phyloP scores from a whole-genome alignment of 2,113 vertebrate species.

The Calidris pugnax region DNA sequence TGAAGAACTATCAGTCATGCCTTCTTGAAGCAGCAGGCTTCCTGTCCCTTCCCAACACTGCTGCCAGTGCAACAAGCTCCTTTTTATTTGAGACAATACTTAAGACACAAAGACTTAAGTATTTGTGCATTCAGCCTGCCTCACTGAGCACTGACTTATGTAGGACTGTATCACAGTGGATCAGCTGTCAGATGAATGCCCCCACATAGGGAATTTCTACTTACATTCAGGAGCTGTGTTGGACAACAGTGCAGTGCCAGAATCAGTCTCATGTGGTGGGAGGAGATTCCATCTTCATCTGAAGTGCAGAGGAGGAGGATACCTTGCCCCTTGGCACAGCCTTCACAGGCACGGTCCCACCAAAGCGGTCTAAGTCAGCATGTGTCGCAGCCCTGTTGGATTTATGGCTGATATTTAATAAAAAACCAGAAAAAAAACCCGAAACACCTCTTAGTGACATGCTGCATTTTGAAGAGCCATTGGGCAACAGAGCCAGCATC shows the following conservation, averaged over 20 bases:
- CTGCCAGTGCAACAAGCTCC: not conserved
- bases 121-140: not conserved
- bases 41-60: not conserved
- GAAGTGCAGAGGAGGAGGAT: not conserved
- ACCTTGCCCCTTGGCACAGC: not conserved
- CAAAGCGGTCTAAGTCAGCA: rapidly evolving
- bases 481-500: not conserved
- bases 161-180: not conserved
- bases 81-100: not conserved
- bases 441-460: not conserved
- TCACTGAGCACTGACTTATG: not conserved
- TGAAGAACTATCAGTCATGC: not conserved
- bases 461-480: not conserved
- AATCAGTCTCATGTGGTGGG: not conserved
- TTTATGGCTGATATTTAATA: not conserved
- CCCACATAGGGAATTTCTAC: not conserved
- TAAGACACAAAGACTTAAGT: not conserved
- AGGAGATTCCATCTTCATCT: not conserved
- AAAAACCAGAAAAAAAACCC: rapidly evolving
- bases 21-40: not conserved
- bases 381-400: not conserved
- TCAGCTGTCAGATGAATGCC: not conserved
- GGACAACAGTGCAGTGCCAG: not conserved
- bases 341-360: not conserved
- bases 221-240: not conserved